Conservation (phyloP, 2,797 vertebrate genomes). For the Parambassis ranga region DNA sequence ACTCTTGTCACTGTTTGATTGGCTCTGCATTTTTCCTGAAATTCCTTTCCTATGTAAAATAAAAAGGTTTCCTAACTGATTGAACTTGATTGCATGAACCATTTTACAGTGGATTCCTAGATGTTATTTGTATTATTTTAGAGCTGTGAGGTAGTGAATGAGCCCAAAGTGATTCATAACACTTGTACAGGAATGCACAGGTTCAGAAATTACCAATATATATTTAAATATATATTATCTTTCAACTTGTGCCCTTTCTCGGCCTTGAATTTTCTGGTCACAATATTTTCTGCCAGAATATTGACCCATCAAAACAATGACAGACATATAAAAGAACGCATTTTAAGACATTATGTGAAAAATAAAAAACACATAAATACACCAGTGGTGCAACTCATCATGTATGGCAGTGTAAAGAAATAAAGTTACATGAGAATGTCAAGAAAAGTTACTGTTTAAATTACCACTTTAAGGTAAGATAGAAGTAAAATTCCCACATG, state of each 20-base stretch:
- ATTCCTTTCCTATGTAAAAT: slow-evolving; percentile 35
- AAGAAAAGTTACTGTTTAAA: slow-evolving; percentile 54
- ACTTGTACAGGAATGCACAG: slow-evolving; percentile 43
- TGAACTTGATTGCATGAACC: slow-evolving; percentile 55
- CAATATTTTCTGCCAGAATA: slow-evolving; percentile 53
- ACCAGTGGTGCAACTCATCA: slow-evolving; percentile 35
- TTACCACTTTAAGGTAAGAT: slow-evolving; percentile 55
- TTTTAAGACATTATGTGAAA: slow-evolving; percentile 25
- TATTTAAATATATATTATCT: slow-evolving; percentile 9
- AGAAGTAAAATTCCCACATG: slow-evolving; percentile 58
- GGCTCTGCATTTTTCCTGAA: slow-evolving; percentile 47
- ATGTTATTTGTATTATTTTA: slow-evolving; percentile 45
- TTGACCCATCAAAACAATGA: slow-evolving; percentile 33
- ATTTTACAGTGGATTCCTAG: slow-evolving; percentile 42
- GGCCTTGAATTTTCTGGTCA: slow-evolving; percentile 28
- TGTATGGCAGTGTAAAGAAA: slow-evolving; percentile 47
- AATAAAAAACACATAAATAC: slow-evolving; percentile 17
- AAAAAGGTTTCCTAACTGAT: slow-evolving; percentile 36
- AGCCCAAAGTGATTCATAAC: slow-evolving; percentile 54
- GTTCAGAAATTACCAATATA: slow-evolving; percentile 21
- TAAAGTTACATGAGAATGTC: slow-evolving; percentile 50
- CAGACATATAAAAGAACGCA: slow-evolving; percentile 12
- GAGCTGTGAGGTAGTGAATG: slow-evolving; percentile 58
- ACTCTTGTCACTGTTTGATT: slow-evolving; percentile 34
- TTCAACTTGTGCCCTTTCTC: slow-evolving; percentile 34